Conservation (phyloP, 2,888 invertebrate genomes). For the Drosophila anomelani region DNA sequence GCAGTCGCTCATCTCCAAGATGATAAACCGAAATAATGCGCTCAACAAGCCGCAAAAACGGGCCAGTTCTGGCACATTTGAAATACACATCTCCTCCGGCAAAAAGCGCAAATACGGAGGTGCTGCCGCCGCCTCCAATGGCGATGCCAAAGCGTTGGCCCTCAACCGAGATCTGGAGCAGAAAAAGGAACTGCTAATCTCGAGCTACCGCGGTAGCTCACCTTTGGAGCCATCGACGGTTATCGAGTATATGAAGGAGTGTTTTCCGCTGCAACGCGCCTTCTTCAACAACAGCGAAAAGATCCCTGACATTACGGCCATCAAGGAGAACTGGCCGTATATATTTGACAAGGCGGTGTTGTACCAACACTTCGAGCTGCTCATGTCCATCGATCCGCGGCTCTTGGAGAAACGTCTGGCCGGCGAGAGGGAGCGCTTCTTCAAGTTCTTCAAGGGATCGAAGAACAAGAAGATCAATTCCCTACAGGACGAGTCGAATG, state of each 20-base stretch:
- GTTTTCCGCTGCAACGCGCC: slow-evolving; percentile 68
- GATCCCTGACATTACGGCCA: slow-evolving; percentile 68
- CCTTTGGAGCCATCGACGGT: slow-evolving; percentile 53
- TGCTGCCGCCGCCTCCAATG: slow-evolving; percentile 51
- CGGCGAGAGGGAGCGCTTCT: slow-evolving; percentile 64
- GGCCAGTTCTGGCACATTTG: slow-evolving; percentile 54
- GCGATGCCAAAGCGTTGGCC: slow-evolving; percentile 55
- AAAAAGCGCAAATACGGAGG: slow-evolving; percentile 63
- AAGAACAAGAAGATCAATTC: slow-evolving; percentile 68
- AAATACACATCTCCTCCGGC: slow-evolving; percentile 56
- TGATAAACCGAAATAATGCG: slow-evolving; percentile 72
- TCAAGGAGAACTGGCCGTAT: slow-evolving; percentile 73
- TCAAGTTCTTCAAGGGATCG: slow-evolving; percentile 69
- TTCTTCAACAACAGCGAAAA: slow-evolving; percentile 75
- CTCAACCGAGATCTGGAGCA: slow-evolving; percentile 68
- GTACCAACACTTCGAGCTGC: slow-evolving; percentile 72
- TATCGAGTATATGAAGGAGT: slow-evolving; percentile 74
- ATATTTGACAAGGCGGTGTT: slow-evolving; percentile 66
- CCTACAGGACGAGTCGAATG: slow-evolving; percentile 66
- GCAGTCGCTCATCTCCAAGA: slow-evolving; percentile 71
- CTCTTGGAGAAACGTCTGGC: slow-evolving; percentile 59
- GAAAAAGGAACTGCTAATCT: slow-evolving; percentile 65
- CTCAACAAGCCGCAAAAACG: slow-evolving; percentile 73
- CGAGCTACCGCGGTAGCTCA: slow-evolving; percentile 65
- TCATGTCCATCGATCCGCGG: slow-evolving; percentile 74